phyloP scores from a whole-genome alignment of 2,113 vertebrate species.

The Glareola pratincola region DNA sequence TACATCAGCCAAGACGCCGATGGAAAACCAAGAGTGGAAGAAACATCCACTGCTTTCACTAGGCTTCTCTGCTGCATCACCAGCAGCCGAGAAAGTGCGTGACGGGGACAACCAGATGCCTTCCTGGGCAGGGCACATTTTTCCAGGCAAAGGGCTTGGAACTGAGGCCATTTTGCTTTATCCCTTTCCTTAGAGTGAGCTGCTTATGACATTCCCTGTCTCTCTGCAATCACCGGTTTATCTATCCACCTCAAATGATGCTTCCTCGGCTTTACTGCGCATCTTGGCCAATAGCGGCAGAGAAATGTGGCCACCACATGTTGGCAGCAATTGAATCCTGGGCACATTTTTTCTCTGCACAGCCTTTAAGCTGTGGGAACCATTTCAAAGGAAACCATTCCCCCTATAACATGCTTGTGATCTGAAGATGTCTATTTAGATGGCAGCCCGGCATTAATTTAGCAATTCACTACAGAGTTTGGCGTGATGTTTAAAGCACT shows the following conservation, averaged over 20 bases:
- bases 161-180: neutral
- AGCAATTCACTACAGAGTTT: constrained; percentile 75
- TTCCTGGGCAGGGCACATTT: neutral
- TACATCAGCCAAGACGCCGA: neutral
- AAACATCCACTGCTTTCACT: neutral
- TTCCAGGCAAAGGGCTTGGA: neutral
- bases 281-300: constrained; percentile 42
- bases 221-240: constrained; percentile 8
- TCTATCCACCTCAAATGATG: constrained; percentile 53
- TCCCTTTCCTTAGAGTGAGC: neutral
- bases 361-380: constrained; percentile 80
- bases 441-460: constrained; percentile 81
- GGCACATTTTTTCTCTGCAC: constrained; percentile 77
- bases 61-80: neutral
- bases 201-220: neutral
- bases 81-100: neutral
- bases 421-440: constrained; percentile 80
- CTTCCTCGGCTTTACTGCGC: constrained; percentile 1
- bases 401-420: constrained; percentile 80
- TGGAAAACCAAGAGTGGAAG: neutral
- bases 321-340: constrained; percentile 77
- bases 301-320: constrained; percentile 87
- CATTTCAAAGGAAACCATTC: constrained; percentile 83
- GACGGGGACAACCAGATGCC: neutral
- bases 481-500: constrained; percentile 75